Conservation (phyloP, 2,113 vertebrate genomes). For the Ciconia boyciana region DNA sequence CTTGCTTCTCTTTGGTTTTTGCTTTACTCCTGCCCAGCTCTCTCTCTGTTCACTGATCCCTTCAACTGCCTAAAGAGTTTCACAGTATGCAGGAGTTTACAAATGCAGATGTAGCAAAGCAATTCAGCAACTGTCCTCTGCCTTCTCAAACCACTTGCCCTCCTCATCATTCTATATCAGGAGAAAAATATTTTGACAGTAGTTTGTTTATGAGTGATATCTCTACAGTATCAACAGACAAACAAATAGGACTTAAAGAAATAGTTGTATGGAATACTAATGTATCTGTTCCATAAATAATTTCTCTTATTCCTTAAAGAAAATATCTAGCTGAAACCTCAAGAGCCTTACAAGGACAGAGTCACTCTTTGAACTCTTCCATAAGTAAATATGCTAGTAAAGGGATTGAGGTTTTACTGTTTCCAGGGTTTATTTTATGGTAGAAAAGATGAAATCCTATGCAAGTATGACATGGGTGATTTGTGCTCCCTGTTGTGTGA, state of each 20-base stretch:
- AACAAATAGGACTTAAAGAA: slow-evolving; percentile 3
- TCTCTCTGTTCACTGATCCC: background rate
- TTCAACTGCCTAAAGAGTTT: background rate
- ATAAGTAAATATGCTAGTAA: background rate
- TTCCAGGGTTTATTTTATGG: slow-evolving; percentile 5
- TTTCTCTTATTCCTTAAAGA: background rate
- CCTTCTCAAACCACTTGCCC: background rate
- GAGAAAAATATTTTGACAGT: slow-evolving; percentile 30
- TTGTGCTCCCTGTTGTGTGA: background rate
- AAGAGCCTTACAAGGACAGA: background rate
- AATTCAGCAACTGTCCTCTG: background rate
- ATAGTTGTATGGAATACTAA: background rate
- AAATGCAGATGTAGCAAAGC: background rate
- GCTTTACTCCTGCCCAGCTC: background rate
- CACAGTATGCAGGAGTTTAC: background rate
- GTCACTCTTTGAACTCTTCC: background rate
- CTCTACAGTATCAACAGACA: background rate
- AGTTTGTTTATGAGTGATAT: background rate
- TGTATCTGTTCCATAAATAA: background rate
- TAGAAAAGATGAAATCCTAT: background rate
- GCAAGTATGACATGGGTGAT: background rate
- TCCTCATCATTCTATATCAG: background rate
- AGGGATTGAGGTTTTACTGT: background rate
- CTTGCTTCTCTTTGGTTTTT: background rate
- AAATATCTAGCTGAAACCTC: background rate